These are phyloP conservation scores for Zoanthus sociatus DNA, from an alignment of 92 coral and sea anemone genomes.

Conservation along the genomic window DNA sequence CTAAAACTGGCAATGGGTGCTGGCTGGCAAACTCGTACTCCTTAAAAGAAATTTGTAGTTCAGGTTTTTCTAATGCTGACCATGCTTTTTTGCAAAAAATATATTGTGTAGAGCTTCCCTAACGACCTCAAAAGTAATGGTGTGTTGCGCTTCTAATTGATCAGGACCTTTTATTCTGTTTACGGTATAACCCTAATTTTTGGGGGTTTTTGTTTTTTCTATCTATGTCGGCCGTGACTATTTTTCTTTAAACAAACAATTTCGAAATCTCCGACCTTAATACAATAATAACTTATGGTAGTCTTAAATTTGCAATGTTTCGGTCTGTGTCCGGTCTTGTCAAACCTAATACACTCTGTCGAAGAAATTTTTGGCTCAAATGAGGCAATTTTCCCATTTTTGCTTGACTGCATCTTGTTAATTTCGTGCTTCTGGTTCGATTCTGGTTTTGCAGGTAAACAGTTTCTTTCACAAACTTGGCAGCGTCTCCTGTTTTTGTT, in stretches of 20 bases:
- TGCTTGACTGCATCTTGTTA: too few species aligned
- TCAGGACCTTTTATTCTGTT: slow-evolving; percentile 22
- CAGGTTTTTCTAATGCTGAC: background rate
- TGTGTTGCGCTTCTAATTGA: slow-evolving; percentile 21
- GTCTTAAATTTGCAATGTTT: background rate
- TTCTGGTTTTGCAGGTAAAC: slow-evolving; percentile 8
- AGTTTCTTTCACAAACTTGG: slow-evolving; percentile 24
- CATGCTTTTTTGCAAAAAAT: slow-evolving; percentile 12
- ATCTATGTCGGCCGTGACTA: background rate
- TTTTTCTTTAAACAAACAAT: slow-evolving; percentile 24
- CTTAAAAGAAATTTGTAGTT: background rate
- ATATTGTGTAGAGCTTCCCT: background rate
- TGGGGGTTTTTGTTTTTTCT: background rate
- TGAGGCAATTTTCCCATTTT: slow-evolving; percentile 3
- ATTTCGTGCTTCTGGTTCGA: background rate
- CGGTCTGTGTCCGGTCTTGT: slow-evolving; percentile 28
- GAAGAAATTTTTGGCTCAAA: slow-evolving; percentile 25
- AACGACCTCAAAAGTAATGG: slow-evolving; percentile 12
- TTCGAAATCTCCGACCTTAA: slow-evolving; percentile 35
- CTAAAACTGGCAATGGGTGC: too few species aligned
- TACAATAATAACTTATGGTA: too few species aligned
- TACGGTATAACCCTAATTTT: background rate
- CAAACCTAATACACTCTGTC: slow-evolving; percentile 20
- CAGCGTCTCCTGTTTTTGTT: too few species aligned
- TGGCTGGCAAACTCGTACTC: background rate